Percentiles rank a stretch among this genome's conserved stretches.
Evolutionary conservation across 2,797 vertebrate genomes (phyloP).

Genomic region (Enteromius radiatus): DNA sequence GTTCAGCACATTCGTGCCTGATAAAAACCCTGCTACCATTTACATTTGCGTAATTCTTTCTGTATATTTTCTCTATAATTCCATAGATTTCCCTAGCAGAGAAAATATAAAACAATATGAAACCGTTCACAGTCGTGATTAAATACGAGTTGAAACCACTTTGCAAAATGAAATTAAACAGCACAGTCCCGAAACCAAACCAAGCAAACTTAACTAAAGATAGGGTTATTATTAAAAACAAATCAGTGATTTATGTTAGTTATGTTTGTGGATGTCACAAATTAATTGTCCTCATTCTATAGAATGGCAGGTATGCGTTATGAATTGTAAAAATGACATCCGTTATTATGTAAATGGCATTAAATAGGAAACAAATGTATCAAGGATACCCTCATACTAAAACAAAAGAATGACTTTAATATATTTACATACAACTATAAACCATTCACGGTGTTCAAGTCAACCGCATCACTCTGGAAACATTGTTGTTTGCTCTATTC

Average conservation of each 20-base stretch:
- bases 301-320: background rate
- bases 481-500: slow-evolving; percentile 24
- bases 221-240: background rate
- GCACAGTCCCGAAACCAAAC: background rate
- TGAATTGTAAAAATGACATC: background rate
- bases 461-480: slow-evolving; percentile 1
- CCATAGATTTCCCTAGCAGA: background rate
- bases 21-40: too few relatives aligned
- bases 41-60: background rate
- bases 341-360: background rate
- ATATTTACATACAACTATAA: background rate
- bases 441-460: background rate
- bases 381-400: background rate
- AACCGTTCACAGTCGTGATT: too few relatives aligned
- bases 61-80: background rate
- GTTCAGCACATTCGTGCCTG: background rate
- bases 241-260: background rate
- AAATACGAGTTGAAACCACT: background rate
- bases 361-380: background rate
- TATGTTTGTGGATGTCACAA: background rate
- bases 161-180: background rate
- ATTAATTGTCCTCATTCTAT: background rate
- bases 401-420: background rate
- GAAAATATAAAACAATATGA: background rate
- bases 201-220: background rate